phyloP scores from a whole-genome alignment of 2,113 vertebrate species.

The Trogon melanurus region DNA sequence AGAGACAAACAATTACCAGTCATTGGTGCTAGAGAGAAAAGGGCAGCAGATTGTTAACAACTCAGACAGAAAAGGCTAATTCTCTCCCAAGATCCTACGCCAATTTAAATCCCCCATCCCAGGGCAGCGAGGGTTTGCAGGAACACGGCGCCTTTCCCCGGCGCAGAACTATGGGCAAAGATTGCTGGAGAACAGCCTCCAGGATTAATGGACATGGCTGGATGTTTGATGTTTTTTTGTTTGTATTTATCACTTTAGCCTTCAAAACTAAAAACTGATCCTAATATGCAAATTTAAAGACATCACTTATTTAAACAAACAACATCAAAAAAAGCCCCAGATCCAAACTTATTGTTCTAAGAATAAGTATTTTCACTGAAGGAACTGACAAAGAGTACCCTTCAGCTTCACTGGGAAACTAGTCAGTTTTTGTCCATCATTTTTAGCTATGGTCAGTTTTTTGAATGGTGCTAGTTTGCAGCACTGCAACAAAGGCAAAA shows the following conservation, averaged over 20 bases:
- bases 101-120: neutral
- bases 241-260: neutral
- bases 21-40: neutral
- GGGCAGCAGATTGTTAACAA: neutral
- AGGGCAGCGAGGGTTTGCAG: neutral
- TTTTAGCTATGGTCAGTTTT: neutral
- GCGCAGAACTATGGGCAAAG: neutral
- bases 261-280: neutral
- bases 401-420: neutral
- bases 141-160: neutral
- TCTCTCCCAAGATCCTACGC: neutral
- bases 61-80: neutral
- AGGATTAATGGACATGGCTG: neutral
- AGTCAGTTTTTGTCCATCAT: neutral
- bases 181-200: neutral
- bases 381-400: neutral
- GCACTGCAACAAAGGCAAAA: neutral
- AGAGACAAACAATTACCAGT: neutral
- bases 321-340: neutral
- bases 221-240: neutral
- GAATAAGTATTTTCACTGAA: neutral
- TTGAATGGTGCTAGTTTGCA: neutral
- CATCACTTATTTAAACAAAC: neutral
- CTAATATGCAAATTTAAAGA: neutral
- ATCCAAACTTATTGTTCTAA: neutral